Evolutionary conservation across 2,113 vertebrate species (phyloP), one percentile per base, ranked within the genome.

Genomic region (Cygnus buccinator): DNA sequence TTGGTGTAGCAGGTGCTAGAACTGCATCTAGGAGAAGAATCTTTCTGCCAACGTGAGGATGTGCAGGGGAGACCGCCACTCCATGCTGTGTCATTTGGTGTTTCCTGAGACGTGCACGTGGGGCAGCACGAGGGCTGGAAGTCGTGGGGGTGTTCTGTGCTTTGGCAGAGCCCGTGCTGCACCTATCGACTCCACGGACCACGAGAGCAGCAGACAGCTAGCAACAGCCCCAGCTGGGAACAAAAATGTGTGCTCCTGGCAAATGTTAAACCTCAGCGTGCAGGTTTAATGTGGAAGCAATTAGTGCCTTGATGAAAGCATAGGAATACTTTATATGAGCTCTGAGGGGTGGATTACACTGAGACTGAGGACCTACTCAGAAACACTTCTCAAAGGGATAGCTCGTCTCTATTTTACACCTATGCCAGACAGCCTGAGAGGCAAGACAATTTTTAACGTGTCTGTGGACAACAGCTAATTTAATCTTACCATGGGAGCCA

Each of bases 91-190:
- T 33, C 57, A 50, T 63, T 57, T 8, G 18, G 50, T 17, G 23
- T 7, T 14, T 19, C 5, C 10, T 10, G 50, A 10, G 29, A 15
- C 0, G 1, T 8, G 50, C 18, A 11, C 29, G 43, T 0, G 0
- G 33, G 10, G 44, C 29, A 50, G n/a, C 0, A 1, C 9, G 0
- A 23, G 39, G 15, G 19, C 48, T 37, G 2, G 44, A 22, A 2
- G 4, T 1, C 4, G 13, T 11, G 35, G 6, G 0, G 9, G 19
- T 25, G 19, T n/a, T 33, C 44, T 19, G 28, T 37, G 48, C 23
- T 72, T 89, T 52, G 10, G 46, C 54, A 12, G 44, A 68, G 57
- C 28, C 28, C 0, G 0, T 2, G 1, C 17, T 7, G 5, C 33
- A 28, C 8, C 19, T 50, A 31, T 43, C 9, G 13, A n/a, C 57